Evolutionary conservation across 2,113 vertebrate genomes (phyloP).

Genomic region (rat (Rattus norvegicus)): GRCr8 NC_086039.1:61970501-61971000

Average conservation of each 20-base stretch:
- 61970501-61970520: not conserved
- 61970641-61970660: conserved; percentile 47
- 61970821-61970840: not conserved
- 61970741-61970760: not conserved
- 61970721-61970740: not conserved
- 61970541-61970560: too few relatives aligned
- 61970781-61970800: conserved; percentile 11
- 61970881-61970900: not conserved
- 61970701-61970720: not conserved
- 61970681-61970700: not conserved
- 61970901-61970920: not conserved
- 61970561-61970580: not conserved
- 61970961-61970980: conserved; percentile 21
- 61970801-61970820: conserved; percentile 16
- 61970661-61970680: not conserved
- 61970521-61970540: not conserved
- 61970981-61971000: not conserved
- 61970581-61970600: not conserved
- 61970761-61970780: not conserved
- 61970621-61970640: not conserved
- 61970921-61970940: not conserved
- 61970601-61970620: not conserved
- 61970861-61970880: not conserved
- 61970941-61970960: not conserved
- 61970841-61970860: not conserved